phyloP scores from a whole-genome alignment of 2,888 invertebrate species.

The Drosophila sordidula region DNA sequence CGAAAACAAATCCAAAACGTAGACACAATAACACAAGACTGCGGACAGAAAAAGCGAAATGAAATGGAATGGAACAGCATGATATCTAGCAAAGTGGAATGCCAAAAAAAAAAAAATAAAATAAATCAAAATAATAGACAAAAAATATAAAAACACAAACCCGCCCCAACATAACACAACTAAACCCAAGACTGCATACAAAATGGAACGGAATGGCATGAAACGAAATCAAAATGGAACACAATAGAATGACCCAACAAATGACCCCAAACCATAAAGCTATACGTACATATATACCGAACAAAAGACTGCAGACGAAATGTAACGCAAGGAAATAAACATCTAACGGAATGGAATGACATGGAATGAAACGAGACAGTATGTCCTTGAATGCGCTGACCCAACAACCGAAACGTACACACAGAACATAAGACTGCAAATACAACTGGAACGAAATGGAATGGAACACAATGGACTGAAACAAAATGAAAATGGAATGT shows the following conservation, averaged over 20 bases:
- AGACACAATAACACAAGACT: slow-evolving; percentile 43
- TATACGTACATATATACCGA: background rate
- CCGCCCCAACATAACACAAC: slow-evolving; percentile 16
- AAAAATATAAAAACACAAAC: slow-evolving; percentile 31
- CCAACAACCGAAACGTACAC: background rate
- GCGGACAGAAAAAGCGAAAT: slow-evolving; percentile 20
- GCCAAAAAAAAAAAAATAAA: slow-evolving; percentile 10
- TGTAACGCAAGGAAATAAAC: background rate
- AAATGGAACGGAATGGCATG: slow-evolving; percentile 7
- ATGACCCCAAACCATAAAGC: background rate
- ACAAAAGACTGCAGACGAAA: slow-evolving; percentile 1
- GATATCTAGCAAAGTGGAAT: background rate
- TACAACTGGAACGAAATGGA: slow-evolving; percentile 5
- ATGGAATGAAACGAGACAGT: background rate
- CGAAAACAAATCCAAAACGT: slow-evolving; percentile 26
- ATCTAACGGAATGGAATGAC: slow-evolving; percentile 1
- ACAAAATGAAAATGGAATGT: background rate
- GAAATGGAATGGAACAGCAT: background rate
- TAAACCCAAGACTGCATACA: slow-evolving; percentile 49
- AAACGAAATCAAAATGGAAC: background rate
- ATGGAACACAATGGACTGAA: slow-evolving; percentile 5
- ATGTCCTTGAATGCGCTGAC: background rate
- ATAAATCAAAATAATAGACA: no score
- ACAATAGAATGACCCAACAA: background rate
- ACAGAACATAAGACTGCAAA: slow-evolving; percentile 11